Conservation (phyloP, 2,797 vertebrate species). For the Loris lydekkerianus region DNA sequence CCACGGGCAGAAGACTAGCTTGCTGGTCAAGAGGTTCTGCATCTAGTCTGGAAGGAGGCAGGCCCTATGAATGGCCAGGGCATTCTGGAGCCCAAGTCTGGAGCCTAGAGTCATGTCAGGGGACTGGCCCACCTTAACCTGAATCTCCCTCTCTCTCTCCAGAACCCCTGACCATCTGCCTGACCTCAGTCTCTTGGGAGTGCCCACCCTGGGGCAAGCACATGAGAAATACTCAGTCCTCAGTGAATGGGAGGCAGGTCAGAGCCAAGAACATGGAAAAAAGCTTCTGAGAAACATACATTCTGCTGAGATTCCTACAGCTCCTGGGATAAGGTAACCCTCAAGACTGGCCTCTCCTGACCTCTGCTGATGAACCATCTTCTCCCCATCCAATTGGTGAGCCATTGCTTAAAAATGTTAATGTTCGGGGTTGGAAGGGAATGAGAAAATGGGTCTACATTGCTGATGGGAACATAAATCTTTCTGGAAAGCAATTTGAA, state of each 20-base stretch:
- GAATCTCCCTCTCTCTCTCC: not conserved
- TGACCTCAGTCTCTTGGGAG: not conserved
- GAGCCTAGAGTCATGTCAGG: not conserved
- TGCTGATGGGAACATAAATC: conserved; percentile 75
- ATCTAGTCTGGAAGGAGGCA: not conserved
- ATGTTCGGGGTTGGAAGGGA: not conserved
- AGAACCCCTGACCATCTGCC: not conserved
- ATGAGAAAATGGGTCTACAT: not conserved
- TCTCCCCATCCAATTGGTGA: not conserved
- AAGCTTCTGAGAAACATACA: not conserved
- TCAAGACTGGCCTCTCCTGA: not conserved
- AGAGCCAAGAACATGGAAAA: not conserved
- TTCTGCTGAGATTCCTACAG: not conserved
- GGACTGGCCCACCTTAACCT: not conserved
- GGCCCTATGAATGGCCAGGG: not conserved
- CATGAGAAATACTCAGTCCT: not conserved
- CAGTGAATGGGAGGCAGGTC: not conserved
- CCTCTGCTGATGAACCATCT: not conserved
- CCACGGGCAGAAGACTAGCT: not conserved
- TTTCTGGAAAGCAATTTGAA: conserved; percentile 73
- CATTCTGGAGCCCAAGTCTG: not conserved
- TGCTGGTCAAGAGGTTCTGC: not conserved
- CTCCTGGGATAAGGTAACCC: not conserved
- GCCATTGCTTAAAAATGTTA: conserved; percentile 22
- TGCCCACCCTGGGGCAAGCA: not conserved